Percentiles rank a stretch among this genome's conserved stretches.
Conservation (phyloP, 2,797 vertebrate genomes). For the Tokudaia muenninki region DNA sequence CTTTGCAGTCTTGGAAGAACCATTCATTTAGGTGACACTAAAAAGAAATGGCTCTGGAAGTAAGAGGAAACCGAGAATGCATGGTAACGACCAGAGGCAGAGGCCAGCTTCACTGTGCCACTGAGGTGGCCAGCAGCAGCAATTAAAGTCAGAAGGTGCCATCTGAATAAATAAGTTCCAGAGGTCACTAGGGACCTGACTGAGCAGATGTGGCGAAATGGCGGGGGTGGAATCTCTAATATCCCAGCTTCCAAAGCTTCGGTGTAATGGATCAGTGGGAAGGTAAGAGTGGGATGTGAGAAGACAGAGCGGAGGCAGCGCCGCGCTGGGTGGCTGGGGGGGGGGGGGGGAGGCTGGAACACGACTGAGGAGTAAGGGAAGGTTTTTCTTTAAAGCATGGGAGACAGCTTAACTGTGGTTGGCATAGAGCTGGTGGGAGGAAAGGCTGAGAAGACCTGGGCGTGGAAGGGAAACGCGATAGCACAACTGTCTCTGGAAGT, state of each 20-base stretch:
- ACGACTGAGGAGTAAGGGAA: conserved; percentile 50
- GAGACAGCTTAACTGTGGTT: conserved; percentile 42
- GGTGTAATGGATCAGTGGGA: conserved; percentile 66
- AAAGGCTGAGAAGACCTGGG: conserved; percentile 12
- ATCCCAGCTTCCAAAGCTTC: conserved; percentile 67
- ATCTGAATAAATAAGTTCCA: conserved; percentile 35
- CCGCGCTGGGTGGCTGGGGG: conserved; percentile 57
- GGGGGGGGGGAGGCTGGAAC: conserved; percentile 47
- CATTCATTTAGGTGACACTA: not conserved
- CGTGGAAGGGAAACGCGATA: not conserved
- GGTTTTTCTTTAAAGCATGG: not conserved
- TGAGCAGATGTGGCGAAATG: conserved; percentile 70
- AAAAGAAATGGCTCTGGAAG: conserved; percentile 16
- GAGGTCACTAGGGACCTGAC: conserved; percentile 64
- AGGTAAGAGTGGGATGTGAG: conserved; percentile 79
- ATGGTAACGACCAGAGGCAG: not conserved
- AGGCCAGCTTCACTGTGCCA: conserved; percentile 13
- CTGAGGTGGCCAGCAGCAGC: conserved; percentile 27
- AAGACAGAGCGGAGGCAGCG: conserved; percentile 78
- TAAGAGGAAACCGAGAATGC: not conserved
- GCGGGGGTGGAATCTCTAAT: conserved; percentile 66
- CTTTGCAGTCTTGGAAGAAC: not conserved
- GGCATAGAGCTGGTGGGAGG: conserved; percentile 53
- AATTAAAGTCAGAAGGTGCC: conserved; percentile 35
- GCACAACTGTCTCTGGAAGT: not conserved